Base-by-base conservation (phyloP, 2,797 vertebrate species). In the Clamator glandarius region DNA sequence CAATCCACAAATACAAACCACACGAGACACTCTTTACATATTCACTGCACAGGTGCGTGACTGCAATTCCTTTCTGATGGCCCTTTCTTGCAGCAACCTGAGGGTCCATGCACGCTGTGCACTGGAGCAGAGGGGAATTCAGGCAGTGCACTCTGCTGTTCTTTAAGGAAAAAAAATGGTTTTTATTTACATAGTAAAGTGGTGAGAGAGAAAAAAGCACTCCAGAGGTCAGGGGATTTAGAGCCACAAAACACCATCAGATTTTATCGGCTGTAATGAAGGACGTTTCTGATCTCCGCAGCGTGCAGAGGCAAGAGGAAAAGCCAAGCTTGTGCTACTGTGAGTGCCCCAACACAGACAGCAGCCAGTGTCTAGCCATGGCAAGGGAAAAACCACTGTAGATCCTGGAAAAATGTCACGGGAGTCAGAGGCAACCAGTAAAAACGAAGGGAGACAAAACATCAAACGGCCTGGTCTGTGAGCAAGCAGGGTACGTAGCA, bases 1-100 rank as follows among this genome's bases (percentile, higher is more conserved):
- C 92, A 95, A 95, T 92, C 82, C 80, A 90, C 75, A 54, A 94
- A 85, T 23, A 95, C 64, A 87, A 90, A 64, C 64, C 51, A 44
- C 84, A 17, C 5, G 2, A 70, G 93, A 24, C n/a, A 12, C 35
- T 67, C 52, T 51, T 61, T 54, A 67, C 41, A 51, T 54, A 92
- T 89, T 75, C 88, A 18, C 59, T 6, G 91, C 91, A 87, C 42
- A 17, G 68, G 87, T 72, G 88, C 42, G 25, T 92, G 90, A 93
- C 87, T 54, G 64, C 74, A 93, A 77, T 88, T 31, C 54, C 58
- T 21, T 59, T 23, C 41, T 0, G 1, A 46, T 3, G 2, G 36
- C 35, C 26, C 36, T 35, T 63, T 80, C 42, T 35, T 21, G 26
- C 44, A 44, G 70, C 8, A 3, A 55, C 19, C 8, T 1, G 10